Percentiles rank a stretch among this genome's conserved stretches.
These are phyloP conservation scores for Mormyrops attenuatus DNA, from an alignment of 2,797 vertebrate species.

Conservation along the genomic window DNA sequence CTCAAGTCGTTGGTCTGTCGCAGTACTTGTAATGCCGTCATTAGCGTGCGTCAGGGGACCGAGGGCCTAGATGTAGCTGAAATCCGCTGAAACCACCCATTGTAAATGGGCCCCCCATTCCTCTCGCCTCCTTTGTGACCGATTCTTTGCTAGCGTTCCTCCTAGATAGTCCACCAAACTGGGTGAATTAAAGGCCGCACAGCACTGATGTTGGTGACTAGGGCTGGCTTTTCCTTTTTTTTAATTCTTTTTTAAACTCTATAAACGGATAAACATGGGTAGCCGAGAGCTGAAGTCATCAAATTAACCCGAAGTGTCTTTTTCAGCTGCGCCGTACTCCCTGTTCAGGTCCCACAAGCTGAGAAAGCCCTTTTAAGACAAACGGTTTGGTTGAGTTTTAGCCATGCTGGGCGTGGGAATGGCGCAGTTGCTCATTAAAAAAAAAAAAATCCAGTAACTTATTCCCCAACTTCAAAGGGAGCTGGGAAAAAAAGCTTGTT, in stretches of 20 bases:
- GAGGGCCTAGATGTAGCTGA: conserved; percentile 27
- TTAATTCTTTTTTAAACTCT: conserved; percentile 36
- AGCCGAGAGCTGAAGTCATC: conserved; percentile 41
- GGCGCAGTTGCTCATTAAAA: conserved; percentile 52
- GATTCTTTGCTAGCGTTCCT: conserved; percentile 18
- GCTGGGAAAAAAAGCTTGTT: conserved; percentile 45
- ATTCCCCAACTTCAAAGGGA: conserved; percentile 58
- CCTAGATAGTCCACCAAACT: conserved; percentile 25
- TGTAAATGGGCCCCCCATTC: conserved; percentile 39
- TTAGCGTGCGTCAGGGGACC: conserved; percentile 41
- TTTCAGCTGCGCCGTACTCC: conserved; percentile 36
- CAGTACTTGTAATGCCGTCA: conserved; percentile 51
- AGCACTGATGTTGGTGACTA: conserved; percentile 36
- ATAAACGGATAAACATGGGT: conserved; percentile 34
- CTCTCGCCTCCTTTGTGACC: conserved; percentile 21
- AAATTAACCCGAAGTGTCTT: conserved; percentile 50
- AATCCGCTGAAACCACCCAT: conserved; percentile 42
- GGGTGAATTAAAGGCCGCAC: conserved; percentile 44
- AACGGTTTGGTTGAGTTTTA: conserved; percentile 57
- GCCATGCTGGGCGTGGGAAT: conserved; percentile 67
- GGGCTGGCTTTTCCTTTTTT: conserved; percentile 32
- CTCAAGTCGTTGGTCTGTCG: conserved; percentile 34
- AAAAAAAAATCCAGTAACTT: conserved; percentile 50
- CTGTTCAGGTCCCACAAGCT: conserved; percentile 53
- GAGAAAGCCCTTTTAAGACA: conserved; percentile 57